These are phyloP conservation scores for Leptinotarsa juncta DNA, from an alignment of 2,888 invertebrate species.

Conservation along the genomic window DNA sequence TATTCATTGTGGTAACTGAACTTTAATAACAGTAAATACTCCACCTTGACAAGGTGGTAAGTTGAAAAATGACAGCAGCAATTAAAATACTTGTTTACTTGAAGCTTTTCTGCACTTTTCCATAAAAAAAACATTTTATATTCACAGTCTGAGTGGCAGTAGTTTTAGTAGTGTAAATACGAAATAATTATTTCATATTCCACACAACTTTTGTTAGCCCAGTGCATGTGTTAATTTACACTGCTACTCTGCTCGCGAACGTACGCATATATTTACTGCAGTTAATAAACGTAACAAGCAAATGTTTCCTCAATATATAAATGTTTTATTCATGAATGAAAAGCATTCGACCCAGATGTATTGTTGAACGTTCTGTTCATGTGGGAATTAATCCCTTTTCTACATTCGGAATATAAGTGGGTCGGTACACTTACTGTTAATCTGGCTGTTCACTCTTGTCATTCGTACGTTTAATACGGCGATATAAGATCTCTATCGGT, in stretches of 20 bases:
- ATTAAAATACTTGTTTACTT: too few relatives aligned
- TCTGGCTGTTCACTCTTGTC: conserved; percentile 23
- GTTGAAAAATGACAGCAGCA: too few relatives aligned
- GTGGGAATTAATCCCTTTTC: conserved; percentile 34
- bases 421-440: conserved; percentile 14
- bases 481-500: not conserved
- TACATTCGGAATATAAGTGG: conserved; percentile 17
- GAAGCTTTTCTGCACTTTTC: too few relatives aligned
- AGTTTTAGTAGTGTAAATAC: too few relatives aligned
- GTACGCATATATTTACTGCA: conserved; percentile 1
- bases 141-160: too few relatives aligned
- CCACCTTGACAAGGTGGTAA: too few relatives aligned
- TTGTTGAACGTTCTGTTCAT: conserved; percentile 24
- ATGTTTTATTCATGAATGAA: conserved; percentile 35
- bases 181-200: too few relatives aligned
- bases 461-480: not conserved
- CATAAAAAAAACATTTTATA: too few relatives aligned
- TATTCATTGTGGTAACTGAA: too few relatives aligned
- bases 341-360: conserved; percentile 35
- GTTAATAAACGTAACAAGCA: conserved; percentile 17
- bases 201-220: too few relatives aligned
- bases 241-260: not conserved
- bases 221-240: too few relatives aligned
- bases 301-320: conserved; percentile 25
- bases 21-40: too few relatives aligned